phyloP scores from a whole-genome alignment of 2,888 invertebrate genomes.

The Dynastes tityus region DNA sequence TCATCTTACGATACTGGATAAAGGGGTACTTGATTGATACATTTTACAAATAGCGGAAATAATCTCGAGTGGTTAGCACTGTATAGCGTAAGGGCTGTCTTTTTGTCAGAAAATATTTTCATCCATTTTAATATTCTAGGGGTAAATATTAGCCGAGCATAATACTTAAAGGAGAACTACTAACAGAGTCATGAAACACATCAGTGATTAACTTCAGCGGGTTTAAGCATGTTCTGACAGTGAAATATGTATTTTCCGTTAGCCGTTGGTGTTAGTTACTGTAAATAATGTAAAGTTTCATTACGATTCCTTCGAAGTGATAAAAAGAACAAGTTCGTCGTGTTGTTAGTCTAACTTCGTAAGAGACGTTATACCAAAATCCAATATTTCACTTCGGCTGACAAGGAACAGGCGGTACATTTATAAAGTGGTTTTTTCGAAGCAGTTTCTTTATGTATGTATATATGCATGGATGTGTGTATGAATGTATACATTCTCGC shows the following conservation, averaged over 20 bases:
- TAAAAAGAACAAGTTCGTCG: conserved; percentile 16
- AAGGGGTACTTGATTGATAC: too few species aligned
- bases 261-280: neutral
- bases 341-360: conserved; percentile 41
- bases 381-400: conserved; percentile 37
- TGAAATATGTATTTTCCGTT: neutral
- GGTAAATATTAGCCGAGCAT: too few species aligned
- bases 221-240: too few species aligned
- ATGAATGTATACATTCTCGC: conserved; percentile 11
- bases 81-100: too few species aligned
- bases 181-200: too few species aligned
- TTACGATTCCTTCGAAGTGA: conserved; percentile 2
- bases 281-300: conserved; percentile 13
- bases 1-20: too few species aligned
- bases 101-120: too few species aligned
- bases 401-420: conserved; percentile 39
- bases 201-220: too few species aligned
- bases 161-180: too few species aligned
- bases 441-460: conserved; percentile 21
- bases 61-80: too few species aligned
- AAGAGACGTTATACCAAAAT: conserved; percentile 27
- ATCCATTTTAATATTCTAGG: too few species aligned
- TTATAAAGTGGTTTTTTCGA: conserved; percentile 38
- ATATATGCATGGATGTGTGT: neutral
- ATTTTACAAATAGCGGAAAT: too few species aligned